Conservation (phyloP, 2,888 invertebrate genomes). For the Drosophila cognata region DNA sequence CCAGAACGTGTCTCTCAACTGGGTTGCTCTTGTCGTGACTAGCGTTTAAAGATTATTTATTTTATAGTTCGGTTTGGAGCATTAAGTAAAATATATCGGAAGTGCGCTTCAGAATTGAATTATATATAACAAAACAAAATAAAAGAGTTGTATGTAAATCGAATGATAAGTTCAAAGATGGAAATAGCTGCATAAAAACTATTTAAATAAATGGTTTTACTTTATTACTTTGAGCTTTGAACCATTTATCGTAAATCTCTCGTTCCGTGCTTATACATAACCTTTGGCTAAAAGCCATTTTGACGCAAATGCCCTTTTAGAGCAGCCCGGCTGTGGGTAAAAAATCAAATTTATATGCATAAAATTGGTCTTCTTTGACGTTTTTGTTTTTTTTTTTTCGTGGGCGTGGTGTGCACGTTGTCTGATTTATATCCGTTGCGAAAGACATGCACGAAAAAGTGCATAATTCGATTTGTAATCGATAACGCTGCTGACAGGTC, state of each 20-base stretch:
- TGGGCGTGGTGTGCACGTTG: conserved; percentile 14
- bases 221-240: not conserved
- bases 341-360: conserved; percentile 47
- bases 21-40: not conserved
- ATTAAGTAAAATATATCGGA: not conserved
- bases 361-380: not conserved
- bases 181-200: not conserved
- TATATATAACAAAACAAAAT: not conserved
- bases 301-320: conserved; percentile 22
- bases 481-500: conserved; percentile 48
- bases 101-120: not conserved
- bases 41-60: not conserved
- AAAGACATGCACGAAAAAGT: conserved; percentile 31
- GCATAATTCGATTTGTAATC: conserved; percentile 71
- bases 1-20: conserved; percentile 9
- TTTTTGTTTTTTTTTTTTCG: conserved; percentile 1
- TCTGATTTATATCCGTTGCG: conserved; percentile 55
- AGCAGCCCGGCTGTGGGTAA: conserved; percentile 22
- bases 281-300: conserved; percentile 49
- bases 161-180: not conserved
- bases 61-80: not conserved
- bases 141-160: not conserved
- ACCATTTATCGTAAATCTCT: not conserved
- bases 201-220: not conserved
- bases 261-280: not conserved